Conservation (phyloP, 2,888 invertebrate genomes). For the Dynastes tityus region DNA sequence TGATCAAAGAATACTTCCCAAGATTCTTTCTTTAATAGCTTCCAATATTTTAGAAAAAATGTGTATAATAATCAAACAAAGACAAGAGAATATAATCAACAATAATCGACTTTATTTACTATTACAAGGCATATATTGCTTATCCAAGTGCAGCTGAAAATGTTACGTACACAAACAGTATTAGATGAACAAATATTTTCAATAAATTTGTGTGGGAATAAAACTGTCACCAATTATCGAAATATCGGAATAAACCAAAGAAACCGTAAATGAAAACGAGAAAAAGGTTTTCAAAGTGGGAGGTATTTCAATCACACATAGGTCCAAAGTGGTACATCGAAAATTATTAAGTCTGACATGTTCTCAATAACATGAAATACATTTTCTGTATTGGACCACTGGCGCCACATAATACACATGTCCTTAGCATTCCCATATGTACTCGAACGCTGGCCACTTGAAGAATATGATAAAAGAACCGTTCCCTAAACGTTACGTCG, state of each 20-base stretch:
- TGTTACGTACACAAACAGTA: neutral
- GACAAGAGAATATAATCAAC: neutral
- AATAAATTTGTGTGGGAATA: neutral
- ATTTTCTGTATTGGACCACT: constrained; percentile 55
- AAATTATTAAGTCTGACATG: constrained; percentile 50
- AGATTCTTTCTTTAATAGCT: no score
- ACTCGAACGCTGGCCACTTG: constrained; percentile 61
- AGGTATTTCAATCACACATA: constrained; percentile 48
- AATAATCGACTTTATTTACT: neutral
- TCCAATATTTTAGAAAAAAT: no score
- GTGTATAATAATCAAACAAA: neutral
- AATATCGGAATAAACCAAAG: constrained; percentile 9
- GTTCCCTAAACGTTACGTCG: constrained; percentile 1
- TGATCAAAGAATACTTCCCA: no score
- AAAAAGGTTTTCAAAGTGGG: constrained; percentile 31
- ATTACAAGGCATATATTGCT: neutral
- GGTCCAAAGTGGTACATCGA: constrained; percentile 43
- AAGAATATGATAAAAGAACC: constrained; percentile 54
- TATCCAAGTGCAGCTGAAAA: neutral
- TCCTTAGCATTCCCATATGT: constrained; percentile 63
- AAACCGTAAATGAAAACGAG: neutral
- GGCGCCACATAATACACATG: constrained; percentile 64
- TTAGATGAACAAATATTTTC: constrained; percentile 5
- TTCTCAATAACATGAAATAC: constrained; percentile 50
- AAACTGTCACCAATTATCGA: constrained; percentile 2